A percentile compares a stretch with the other conserved stretches of the same genome.
phyloP scores from a whole-genome alignment of 2,113 vertebrate genomes.

The Myotis yumanensis region DNA sequence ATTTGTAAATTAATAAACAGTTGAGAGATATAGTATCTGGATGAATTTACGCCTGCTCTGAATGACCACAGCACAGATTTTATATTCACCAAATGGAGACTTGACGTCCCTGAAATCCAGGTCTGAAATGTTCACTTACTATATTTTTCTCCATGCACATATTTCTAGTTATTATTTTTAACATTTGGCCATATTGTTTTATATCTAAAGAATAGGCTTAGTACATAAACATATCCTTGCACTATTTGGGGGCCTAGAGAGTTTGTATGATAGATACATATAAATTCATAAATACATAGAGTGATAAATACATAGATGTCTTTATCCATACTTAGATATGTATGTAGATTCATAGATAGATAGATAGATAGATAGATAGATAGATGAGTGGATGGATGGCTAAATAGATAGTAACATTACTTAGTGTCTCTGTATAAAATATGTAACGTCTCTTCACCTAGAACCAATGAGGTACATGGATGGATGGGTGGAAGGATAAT shows the following conservation, averaged over 20 bases:
- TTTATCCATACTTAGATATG: not conserved
- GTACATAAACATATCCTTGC: not conserved
- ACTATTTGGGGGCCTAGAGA: not conserved
- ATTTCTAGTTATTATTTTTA: not conserved
- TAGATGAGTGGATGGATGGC: not conserved
- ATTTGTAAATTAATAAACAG: not conserved
- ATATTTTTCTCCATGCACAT: not conserved
- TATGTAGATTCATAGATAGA: not conserved
- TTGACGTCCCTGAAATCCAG: not conserved
- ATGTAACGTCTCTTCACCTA: no score
- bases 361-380: not conserved
- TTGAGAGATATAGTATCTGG: not conserved
- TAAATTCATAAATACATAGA: not conserved
- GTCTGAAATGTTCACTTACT: not conserved
- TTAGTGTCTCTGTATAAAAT: not conserved
- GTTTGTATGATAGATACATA: not conserved
- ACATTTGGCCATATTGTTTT: not conserved
- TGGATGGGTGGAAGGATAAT: not conserved
- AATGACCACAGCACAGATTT: not conserved
- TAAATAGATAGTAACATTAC: not conserved
- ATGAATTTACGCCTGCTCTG: constrained; percentile 9
- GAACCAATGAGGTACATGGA: not conserved
- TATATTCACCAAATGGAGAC: not conserved
- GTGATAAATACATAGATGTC: not conserved
- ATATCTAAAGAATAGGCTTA: not conserved